Base-by-base conservation (phyloP, 1,140 invertebrate genomes). In the Melanaphis sacchari region DNA sequence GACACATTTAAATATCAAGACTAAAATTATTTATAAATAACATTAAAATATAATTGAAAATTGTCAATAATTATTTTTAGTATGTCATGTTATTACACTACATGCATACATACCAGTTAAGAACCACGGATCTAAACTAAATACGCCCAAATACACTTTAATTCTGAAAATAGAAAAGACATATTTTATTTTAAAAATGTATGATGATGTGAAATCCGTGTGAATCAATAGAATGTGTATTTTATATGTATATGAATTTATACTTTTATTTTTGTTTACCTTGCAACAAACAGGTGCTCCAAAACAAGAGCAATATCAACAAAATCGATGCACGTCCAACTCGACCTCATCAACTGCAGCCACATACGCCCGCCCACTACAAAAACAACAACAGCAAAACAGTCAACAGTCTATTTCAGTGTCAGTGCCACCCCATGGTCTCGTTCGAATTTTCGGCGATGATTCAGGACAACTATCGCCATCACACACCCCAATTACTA, bases 331-430 rank as follows among this genome's bases (percentile, higher is more conserved):
- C 24, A 31, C 88, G 0, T 46, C 88, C 36, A 54, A 90, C 6
- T 24, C 52, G 5, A 59, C 49, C 24, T 9, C 38, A 5, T 43
- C 54, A 31, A 52, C 87, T 31, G 46, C 18, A 66, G 52, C 36
- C 11, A 90, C 54, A 21, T 90, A 90, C 40, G 89, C 89, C 1
- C 89, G 52, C 21, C 89, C 89, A 7, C 24, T 90, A 43, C 87
- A 89, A 89, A 43, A 89, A 38, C 49, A 89, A 89, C 89, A 59
- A 18, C 89, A 90, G 0, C 52, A 88, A 31, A 46, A 88, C 22
- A 38, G 43, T 31, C 18, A 52, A 52, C 46, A 36, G 31, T 59
- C 52, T 18, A 59, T 15, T 41, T 40, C n/a, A 22, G 11, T 21
- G 24, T 38, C 38, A 1, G 26, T 41, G 4, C 88, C 88, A 4